Percentiles rank a stretch among this genome's conserved stretches.
Conservation (phyloP, 2,797 vertebrate species). For the Okamejei kenojei region DNA sequence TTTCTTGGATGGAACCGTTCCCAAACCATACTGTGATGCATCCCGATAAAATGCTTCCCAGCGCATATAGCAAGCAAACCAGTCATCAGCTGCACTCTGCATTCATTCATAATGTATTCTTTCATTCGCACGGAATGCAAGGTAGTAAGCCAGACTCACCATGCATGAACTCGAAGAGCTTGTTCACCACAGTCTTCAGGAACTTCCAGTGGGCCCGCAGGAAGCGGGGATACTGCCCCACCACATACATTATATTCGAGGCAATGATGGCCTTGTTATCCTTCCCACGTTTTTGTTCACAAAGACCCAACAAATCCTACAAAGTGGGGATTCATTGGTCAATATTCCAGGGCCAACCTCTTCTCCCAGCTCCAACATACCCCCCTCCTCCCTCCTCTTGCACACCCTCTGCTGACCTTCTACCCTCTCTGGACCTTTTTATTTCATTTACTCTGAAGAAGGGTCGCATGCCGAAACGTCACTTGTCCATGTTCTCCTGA, state of each 20-base stretch:
- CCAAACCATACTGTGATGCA: too few species aligned
- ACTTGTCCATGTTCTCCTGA: too few species aligned
- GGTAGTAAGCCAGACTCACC: conserved; percentile 59
- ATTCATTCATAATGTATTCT: too few species aligned
- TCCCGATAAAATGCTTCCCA: too few species aligned
- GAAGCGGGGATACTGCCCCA: conserved; percentile 94
- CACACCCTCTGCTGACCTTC: too few species aligned
- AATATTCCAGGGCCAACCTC: neutral
- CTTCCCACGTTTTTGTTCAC: conserved; percentile 95
- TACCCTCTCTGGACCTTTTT: too few species aligned
- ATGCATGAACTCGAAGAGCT: conserved; percentile 97
- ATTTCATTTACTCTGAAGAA: too few species aligned
- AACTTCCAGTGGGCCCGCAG: conserved; percentile 97
- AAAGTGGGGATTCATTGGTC: conserved; percentile 41
- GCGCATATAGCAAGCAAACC: neutral
- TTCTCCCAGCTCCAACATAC: too few species aligned
- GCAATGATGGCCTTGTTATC: conserved; percentile 99
- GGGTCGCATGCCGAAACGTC: too few species aligned
- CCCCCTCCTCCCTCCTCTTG: too few species aligned
- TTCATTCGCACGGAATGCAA: neutral
- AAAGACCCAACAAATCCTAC: conserved; percentile 90
- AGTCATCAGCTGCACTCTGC: too few species aligned
- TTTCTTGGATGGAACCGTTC: too few species aligned
- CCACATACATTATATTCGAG: conserved; percentile 98
- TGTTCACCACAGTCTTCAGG: conserved; percentile 96